phyloP scores from a whole-genome alignment of 1,140 invertebrate species.

The Palaemon carinicauda region DNA sequence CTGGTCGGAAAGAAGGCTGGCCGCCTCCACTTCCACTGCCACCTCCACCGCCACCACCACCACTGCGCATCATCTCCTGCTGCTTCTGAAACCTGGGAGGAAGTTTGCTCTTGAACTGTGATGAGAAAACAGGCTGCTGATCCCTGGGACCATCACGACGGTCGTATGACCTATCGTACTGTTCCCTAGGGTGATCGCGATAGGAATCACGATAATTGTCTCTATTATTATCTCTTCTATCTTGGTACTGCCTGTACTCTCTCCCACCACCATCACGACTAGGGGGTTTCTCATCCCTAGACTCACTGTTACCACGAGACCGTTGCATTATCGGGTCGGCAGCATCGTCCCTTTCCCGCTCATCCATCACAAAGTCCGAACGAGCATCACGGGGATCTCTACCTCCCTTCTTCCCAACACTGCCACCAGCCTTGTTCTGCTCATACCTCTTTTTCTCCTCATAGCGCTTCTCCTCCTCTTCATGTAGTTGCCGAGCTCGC shows the following conservation, averaged over 20 bases:
- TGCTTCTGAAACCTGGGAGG: slow-evolving; percentile 58
- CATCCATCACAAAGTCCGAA: background rate
- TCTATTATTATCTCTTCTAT: slow-evolving; percentile 47
- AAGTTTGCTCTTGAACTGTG: slow-evolving; percentile 57
- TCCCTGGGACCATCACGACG: slow-evolving; percentile 50
- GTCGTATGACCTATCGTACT: slow-evolving; percentile 41
- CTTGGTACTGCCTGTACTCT: slow-evolving; percentile 49
- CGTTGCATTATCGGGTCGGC: background rate
- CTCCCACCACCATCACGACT: slow-evolving; percentile 37
- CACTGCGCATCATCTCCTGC: slow-evolving; percentile 39
- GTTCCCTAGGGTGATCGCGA: slow-evolving; percentile 45
- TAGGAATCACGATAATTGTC: slow-evolving; percentile 52
- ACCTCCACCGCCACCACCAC: background rate
- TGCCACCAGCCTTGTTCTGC: slow-evolving; percentile 28
- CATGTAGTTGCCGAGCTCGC: slow-evolving; percentile 43
- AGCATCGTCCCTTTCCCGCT: slow-evolving; percentile 28
- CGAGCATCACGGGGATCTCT: slow-evolving; percentile 36
- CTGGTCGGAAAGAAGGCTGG: slow-evolving; percentile 10
- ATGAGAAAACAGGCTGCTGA: slow-evolving; percentile 52
- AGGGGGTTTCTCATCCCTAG: slow-evolving; percentile 31
- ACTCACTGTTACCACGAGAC: slow-evolving; percentile 32
- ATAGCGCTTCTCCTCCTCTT: slow-evolving; percentile 54
- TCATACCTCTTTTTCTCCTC: slow-evolving; percentile 56
- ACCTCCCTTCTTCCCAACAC: slow-evolving; percentile 21
- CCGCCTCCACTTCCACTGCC: background rate